These are phyloP conservation scores for Cyphomyrus discorhynchus DNA, from an alignment of 2,113 vertebrate species.

Conservation along the genomic window DNA sequence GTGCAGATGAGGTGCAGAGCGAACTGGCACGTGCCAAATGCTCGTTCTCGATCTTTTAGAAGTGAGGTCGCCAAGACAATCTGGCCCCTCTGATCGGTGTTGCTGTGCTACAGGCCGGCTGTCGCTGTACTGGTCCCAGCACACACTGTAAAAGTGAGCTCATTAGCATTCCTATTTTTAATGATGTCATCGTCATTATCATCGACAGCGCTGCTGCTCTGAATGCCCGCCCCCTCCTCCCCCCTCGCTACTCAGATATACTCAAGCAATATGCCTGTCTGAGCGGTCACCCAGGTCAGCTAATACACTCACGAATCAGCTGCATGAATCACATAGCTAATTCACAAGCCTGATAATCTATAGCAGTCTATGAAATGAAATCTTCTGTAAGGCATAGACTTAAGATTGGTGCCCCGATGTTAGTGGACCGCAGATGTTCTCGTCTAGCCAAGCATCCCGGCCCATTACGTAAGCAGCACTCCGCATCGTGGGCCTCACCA, in stretches of 20 bases:
- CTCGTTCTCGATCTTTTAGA: conserved; percentile 33
- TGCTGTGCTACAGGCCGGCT: conserved; percentile 31
- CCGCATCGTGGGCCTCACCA: neutral
- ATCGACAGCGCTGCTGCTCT: neutral
- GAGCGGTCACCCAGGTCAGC: neutral
- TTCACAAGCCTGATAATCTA: neutral
- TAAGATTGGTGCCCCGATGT: neutral
- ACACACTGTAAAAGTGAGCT: neutral
- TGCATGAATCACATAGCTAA: neutral
- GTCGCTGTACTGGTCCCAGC: conserved; percentile 17
- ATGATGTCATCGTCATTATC: neutral
- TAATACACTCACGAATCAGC: neutral
- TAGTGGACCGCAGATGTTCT: neutral
- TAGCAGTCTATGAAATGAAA: neutral
- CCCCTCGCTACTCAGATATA: neutral
- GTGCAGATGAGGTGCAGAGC: conserved; percentile 47
- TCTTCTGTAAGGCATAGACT: neutral
- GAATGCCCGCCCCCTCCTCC: neutral
- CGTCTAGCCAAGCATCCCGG: neutral
- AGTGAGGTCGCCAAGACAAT: conserved; percentile 55
- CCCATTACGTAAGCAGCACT: neutral
- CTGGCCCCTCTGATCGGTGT: conserved; percentile 43
- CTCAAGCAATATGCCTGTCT: neutral
- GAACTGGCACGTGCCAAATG: conserved; percentile 17
- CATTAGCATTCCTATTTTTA: neutral